Evolutionary conservation across 2,888 invertebrate species (phyloP).

Genomic region (Pheosia tremula): DNA sequence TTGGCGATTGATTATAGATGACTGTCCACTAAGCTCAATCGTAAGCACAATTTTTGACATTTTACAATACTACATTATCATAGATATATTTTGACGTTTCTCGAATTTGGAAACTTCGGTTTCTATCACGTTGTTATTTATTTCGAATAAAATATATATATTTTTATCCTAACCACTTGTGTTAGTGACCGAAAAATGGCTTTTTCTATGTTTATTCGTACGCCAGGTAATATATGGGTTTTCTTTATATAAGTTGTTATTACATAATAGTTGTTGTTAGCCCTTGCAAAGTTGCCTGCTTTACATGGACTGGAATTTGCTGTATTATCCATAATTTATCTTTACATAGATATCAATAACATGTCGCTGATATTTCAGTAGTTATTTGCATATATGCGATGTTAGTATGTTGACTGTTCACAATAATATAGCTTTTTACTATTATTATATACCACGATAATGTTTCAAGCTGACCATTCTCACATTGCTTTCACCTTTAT

Average conservation of each 20-base stretch:
- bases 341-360: neutral
- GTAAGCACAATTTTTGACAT: constrained; percentile 17
- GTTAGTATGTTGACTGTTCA: neutral
- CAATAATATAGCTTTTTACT: neutral
- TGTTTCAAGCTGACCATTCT: neutral
- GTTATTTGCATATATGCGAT: neutral
- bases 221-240: constrained; percentile 58
- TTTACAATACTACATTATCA: neutral
- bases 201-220: constrained; percentile 72
- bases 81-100: constrained; percentile 2
- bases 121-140: constrained; percentile 4
- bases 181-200: constrained; percentile 54
- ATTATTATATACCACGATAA: no score
- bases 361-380: neutral
- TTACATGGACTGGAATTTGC: neutral
- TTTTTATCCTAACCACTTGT: constrained; percentile 4
- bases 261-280: constrained; percentile 65
- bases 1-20: neutral
- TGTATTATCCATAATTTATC: neutral
- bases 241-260: constrained; percentile 43
- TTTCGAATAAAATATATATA: constrained; percentile 5
- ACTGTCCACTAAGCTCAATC: constrained; percentile 2
- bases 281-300: constrained; percentile 6
- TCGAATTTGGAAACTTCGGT: constrained; percentile 21
- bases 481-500: neutral